A percentile compares a stretch with the other conserved stretches of the same genome.
These are phyloP conservation scores for Ceyx cyanopectus DNA, from an alignment of 2,113 vertebrate species.

Conservation along the genomic window DNA sequence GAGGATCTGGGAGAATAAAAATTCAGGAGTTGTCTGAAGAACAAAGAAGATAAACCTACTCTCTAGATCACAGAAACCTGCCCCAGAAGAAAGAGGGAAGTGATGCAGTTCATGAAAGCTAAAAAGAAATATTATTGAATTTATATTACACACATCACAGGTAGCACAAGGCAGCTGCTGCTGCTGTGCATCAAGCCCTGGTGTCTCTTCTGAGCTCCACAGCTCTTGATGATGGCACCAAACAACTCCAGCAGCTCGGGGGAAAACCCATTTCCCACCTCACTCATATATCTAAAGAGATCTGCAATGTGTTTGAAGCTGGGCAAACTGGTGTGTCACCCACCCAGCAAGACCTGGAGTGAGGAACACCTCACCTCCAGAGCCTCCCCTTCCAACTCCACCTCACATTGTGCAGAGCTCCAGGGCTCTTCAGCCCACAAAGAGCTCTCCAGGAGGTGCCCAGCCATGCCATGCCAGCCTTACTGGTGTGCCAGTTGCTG, in stretches of 20 bases:
- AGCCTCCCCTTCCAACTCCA: background rate
- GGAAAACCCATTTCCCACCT: background rate
- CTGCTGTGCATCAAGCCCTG: background rate
- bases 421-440: background rate
- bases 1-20: background rate
- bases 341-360: rapidly evolving
- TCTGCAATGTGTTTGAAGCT: background rate
- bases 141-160: background rate
- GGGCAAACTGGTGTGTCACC: background rate
- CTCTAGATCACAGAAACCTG: background rate
- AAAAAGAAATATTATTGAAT: background rate
- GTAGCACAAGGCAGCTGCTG: background rate
- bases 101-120: background rate
- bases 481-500: background rate
- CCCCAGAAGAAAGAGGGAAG: background rate
- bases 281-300: background rate
- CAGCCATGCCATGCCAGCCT: background rate
- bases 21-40: background rate
- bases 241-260: background rate
- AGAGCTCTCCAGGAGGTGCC: background rate
- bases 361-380: background rate
- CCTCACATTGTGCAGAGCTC: background rate
- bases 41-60: background rate
- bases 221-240: background rate
- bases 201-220: background rate